Evolutionary conservation across 37 sponge, comb jelly and placozoan species (phyloP).

Genomic region (Spongilla lacustris): DNA sequence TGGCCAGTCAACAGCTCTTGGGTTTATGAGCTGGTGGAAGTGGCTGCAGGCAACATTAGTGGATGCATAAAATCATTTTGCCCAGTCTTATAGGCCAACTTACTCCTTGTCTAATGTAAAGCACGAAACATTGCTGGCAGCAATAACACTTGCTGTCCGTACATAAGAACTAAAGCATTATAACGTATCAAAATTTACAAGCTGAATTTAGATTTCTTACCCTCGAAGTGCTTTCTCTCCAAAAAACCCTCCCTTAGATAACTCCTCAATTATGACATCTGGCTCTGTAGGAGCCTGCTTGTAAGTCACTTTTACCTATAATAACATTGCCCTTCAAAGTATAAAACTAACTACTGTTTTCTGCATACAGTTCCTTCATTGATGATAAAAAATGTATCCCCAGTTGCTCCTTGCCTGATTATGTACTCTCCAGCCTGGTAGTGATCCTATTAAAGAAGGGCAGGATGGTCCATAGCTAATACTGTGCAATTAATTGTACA

Average conservation of each 20-base stretch:
- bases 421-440: slow-evolving; percentile 91
- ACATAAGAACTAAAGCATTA: slow-evolving; percentile 53
- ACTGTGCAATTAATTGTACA: not conserved
- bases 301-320: slow-evolving; percentile 73
- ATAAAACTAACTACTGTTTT: not conserved
- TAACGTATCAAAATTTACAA: too few species aligned
- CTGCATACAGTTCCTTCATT: slow-evolving; percentile 81
- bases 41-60: slow-evolving; percentile 45
- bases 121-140: slow-evolving; percentile 77
- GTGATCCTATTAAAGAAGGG: slow-evolving; percentile 67
- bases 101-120: slow-evolving; percentile 90
- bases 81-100: slow-evolving; percentile 1
- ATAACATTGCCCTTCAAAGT: not conserved
- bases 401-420: slow-evolving; percentile 88
- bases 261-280: slow-evolving; percentile 73
- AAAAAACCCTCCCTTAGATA: slow-evolving; percentile 85
- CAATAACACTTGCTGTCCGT: slow-evolving; percentile 95
- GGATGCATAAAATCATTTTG: too few species aligned
- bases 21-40: slow-evolving; percentile 57
- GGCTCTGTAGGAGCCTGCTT: slow-evolving; percentile 51
- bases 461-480: not conserved
- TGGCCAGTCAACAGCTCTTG: not conserved
- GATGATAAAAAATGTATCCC: slow-evolving; percentile 99
- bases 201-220: slow-evolving; percentile 45
- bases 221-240: slow-evolving; percentile 96